Evolutionary conservation across 1,140 invertebrate genomes (phyloP), one percentile per base, ranked within the genome.

Genomic region (Leptopilina clavipes): DNA sequence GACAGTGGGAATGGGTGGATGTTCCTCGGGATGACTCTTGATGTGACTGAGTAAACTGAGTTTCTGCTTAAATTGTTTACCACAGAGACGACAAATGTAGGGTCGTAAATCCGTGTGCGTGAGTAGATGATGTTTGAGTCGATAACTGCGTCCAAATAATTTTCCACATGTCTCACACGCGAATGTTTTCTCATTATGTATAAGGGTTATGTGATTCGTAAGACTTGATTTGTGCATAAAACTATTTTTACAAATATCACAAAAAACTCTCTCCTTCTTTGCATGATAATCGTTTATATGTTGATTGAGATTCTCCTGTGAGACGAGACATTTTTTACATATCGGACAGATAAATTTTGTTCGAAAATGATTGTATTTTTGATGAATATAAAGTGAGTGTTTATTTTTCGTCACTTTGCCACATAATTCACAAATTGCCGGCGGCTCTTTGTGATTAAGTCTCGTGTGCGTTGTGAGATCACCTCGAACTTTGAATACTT

Each of bases 81-180:
- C 95, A 84, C 97, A 98, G 31, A 94, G 92, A 25, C 93, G 92
- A 87, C 97, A 98, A 56, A 93, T 92, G 85, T 94, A 97, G 0
- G 96, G 96, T 44, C 95, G 90, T 85, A 97, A 95, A 0, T 96
- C 94, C 0, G 94, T 95, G 80, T 97, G 95, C 0, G 93, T 94
- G 0, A 95, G 91, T 85, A 96, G 93, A 87, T 97, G 96, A 12
- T 90, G 91, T 70, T 93, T 91, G 78, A 95, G 89, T 72, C 94
- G 86, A 1, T 93, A 92, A 43, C 93, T 91, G 3, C 94, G 90
- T n/a, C 92, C 93, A 84, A 97, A 97, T 3, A 91, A 90, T 75
- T 94, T 94, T 0, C 92, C 91, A 86, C 96, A 97, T 0, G 94
- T 91, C 11, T 92, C 92, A 86, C 96, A 97, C 59, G 92, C 89